Evolutionary conservation across 2,888 invertebrate species (phyloP).

Genomic region (Chamaedrilus cognettii): DNA sequence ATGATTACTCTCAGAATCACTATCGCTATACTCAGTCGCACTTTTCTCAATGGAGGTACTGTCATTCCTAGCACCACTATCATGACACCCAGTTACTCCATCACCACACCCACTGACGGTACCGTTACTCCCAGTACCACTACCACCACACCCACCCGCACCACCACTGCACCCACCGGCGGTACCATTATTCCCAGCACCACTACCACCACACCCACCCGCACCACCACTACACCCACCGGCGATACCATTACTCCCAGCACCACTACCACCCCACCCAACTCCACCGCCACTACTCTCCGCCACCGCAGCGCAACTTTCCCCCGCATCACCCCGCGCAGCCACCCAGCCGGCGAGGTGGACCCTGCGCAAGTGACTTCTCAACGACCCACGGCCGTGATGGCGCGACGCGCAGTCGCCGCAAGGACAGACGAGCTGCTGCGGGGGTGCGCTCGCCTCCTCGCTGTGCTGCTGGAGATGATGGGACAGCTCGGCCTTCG

Average conservation of each 20-base stretch:
- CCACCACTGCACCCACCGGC: conserved; percentile 13
- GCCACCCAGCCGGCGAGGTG: conserved; percentile 18
- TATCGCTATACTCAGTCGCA: no score
- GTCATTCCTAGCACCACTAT: no score
- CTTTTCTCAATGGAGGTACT: neutral
- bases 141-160: no score
- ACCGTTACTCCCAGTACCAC: no score
- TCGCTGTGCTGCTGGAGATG: conserved; percentile 33
- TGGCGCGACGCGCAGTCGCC: conserved; percentile 18
- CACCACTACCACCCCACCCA: no score
- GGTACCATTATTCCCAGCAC: neutral
- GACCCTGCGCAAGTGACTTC: conserved; percentile 25
- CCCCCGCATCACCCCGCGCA: no score
- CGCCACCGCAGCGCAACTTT: no score
- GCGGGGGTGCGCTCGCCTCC: conserved; percentile 21
- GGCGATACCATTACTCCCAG: neutral
- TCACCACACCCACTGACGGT: neutral
- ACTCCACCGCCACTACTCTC: conserved; percentile 14
- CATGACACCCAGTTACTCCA: no score
- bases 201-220: no score
- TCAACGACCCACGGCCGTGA: conserved; percentile 22
- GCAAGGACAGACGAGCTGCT: conserved; percentile 29
- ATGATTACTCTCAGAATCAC: no score
- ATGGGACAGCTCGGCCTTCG: conserved; percentile 25
- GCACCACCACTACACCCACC: conserved; percentile 12